Evolutionary conservation across 2,113 vertebrate species (phyloP), one percentile per base, ranked within the genome.

Genomic region (Xerus inauris): DNA sequence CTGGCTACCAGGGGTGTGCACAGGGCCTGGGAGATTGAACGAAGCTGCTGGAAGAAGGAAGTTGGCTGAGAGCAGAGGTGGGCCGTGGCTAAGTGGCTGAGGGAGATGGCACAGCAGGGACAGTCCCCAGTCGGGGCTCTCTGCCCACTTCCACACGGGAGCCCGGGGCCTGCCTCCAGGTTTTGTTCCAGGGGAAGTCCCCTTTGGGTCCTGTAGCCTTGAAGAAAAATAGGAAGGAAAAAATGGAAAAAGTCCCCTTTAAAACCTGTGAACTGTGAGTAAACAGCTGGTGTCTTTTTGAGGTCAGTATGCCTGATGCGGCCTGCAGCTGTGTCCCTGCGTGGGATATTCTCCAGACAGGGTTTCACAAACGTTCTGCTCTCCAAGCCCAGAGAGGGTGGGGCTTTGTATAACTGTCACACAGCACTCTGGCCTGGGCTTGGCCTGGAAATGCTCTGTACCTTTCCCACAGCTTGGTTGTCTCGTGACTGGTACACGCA

Each of bases 31-130:
- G 72, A 51, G 14, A 13, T 59, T 12, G 8, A 42, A 32, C 88
- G 69, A 73, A 77, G 35, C 13, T 92, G 83, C 94, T 73, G 54
- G 38, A 94, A 87, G 57, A 38, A 92, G 73, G 28, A 84, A 67
- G 69, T 35, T 19, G 76, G 28, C 57, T 26, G 77, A 90, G 67
- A 76, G 64, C 38, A 5, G 12, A 80, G 77, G 19, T 26, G 8
- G 17, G 49, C 49, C 13, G 13, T 51, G 49, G 14, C 49, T 51
- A 51, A 17, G 49, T 51, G 49, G 49, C 13, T 47, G 49, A n/a
- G n/a, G n/a, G n/a, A n/a, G n/a, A n/a, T n/a, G n/a, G n/a, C n/a
- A n/a, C n/a, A n/a, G n/a, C 13, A 14, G 49, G 49, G 49, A 51
- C 49, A 17, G 49, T 51, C 49, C 49, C 49, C 14, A 51, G 49